A percentile compares a stretch with the other conserved stretches of the same genome.
phyloP scores from a whole-genome alignment of 2,888 invertebrate species.

The Aphodius granarius region DNA sequence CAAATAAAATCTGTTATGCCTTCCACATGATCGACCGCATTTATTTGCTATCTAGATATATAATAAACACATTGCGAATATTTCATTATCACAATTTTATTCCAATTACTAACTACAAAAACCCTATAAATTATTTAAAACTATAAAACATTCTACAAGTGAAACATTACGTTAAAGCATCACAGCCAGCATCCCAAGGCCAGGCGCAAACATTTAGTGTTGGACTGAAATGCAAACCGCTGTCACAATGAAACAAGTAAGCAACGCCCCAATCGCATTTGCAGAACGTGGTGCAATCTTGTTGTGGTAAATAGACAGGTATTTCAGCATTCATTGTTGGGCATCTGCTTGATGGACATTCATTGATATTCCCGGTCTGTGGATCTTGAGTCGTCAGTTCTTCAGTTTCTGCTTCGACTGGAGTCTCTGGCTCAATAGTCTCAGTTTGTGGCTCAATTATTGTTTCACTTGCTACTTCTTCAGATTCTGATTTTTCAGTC shows the following conservation, averaged over 20 bases:
- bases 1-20: too few relatives aligned
- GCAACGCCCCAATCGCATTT: conserved; percentile 25
- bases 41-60: too few relatives aligned
- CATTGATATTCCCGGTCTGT: neutral
- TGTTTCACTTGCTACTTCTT: neutral
- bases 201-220: too few relatives aligned
- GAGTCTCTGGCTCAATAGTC: neutral
- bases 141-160: too few relatives aligned
- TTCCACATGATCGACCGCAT: too few relatives aligned
- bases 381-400: neutral
- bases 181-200: too few relatives aligned
- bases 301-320: conserved; percentile 9
- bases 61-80: too few relatives aligned
- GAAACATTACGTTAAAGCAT: too few relatives aligned
- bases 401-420: neutral
- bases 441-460: neutral
- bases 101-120: too few relatives aligned
- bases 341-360: neutral
- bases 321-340: conserved; percentile 10
- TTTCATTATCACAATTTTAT: too few relatives aligned
- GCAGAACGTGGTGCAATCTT: conserved; percentile 29
- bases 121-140: too few relatives aligned
- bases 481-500: too few relatives aligned
- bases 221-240: conserved; percentile 24
- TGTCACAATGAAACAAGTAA: conserved; percentile 22